A percentile compares a stretch with the other conserved stretches of the same genome.
Conservation (phyloP, 2,888 invertebrate genomes). For the Eretmocerus hayati region DNA sequence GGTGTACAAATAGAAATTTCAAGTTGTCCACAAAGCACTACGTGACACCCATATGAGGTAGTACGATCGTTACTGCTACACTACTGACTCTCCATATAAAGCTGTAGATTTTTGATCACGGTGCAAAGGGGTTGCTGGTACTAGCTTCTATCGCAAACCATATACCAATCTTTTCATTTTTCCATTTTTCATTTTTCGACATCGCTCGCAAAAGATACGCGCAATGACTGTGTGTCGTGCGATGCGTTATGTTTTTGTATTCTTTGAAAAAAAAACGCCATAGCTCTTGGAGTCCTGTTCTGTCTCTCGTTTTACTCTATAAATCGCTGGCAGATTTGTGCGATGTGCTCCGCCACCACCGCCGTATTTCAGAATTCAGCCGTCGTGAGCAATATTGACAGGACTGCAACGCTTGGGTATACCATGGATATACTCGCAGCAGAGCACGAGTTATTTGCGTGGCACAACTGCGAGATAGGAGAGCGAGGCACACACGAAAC, state of each 20-base stretch:
- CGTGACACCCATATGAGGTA: conserved; percentile 11
- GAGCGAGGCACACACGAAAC: not conserved
- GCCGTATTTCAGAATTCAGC: conserved; percentile 25
- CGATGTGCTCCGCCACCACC: too few species aligned
- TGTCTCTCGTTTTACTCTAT: conserved; percentile 16
- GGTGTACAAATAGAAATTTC: conserved; percentile 16
- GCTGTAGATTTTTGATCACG: too few species aligned
- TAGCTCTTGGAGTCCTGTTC: not conserved
- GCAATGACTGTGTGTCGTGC: conserved; percentile 1
- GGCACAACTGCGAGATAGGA: conserved; percentile 10
- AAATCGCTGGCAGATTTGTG: conserved; percentile 29
- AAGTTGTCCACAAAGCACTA: conserved; percentile 21
- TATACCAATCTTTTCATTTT: not conserved
- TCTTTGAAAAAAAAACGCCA: too few species aligned
- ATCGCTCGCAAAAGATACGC: conserved; percentile 8
- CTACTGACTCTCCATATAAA: too few species aligned
- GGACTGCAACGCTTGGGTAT: too few species aligned
- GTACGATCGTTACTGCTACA: not conserved
- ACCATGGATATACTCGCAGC: not conserved
- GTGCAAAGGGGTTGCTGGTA: too few species aligned
- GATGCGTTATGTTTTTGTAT: too few species aligned
- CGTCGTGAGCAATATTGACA: conserved; percentile 21
- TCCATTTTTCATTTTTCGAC: conserved; percentile 9
- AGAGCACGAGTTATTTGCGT: conserved; percentile 17
- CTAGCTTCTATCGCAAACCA: not conserved